Conservation (phyloP, 1,140 invertebrate genomes). For the Nomia melanderi region DNA sequence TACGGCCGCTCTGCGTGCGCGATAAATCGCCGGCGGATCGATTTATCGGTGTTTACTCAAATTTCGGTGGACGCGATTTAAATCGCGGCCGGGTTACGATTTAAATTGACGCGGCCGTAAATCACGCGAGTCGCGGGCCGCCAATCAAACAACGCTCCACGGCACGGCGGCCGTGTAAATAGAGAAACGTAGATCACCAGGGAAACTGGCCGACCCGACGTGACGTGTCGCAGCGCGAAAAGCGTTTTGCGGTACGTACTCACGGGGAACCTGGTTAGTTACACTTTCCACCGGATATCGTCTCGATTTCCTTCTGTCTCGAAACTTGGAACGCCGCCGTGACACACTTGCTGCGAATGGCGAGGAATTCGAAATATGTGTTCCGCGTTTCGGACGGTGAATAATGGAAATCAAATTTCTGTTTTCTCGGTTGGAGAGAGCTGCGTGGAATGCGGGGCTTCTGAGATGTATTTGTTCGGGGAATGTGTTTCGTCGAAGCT, state of each 20-base stretch:
- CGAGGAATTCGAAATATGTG: not conserved
- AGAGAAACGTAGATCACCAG: too few species aligned
- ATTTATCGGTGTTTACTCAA: constrained; percentile 44
- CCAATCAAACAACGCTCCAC: not conserved
- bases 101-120: not conserved
- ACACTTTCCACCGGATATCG: not conserved
- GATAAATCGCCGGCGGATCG: constrained; percentile 18
- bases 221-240: not conserved
- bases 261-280: not conserved
- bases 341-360: not conserved
- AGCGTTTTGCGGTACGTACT: not conserved
- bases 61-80: constrained; percentile 20
- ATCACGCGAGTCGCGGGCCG: not conserved
- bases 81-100: not conserved
- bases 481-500: too few species aligned
- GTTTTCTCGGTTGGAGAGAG: too few species aligned
- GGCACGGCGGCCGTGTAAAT: too few species aligned
- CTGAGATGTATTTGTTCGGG: too few species aligned
- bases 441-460: too few species aligned
- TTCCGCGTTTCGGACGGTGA: too few species aligned
- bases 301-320: not conserved
- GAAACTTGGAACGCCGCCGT: not conserved
- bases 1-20: constrained; percentile 9
- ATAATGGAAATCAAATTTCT: too few species aligned
- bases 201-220: not conserved